Percentiles rank a stretch among this genome's conserved stretches.
Conservation (phyloP, 2,113 vertebrate genomes). For the Hypomesus transpacificus region DNA sequence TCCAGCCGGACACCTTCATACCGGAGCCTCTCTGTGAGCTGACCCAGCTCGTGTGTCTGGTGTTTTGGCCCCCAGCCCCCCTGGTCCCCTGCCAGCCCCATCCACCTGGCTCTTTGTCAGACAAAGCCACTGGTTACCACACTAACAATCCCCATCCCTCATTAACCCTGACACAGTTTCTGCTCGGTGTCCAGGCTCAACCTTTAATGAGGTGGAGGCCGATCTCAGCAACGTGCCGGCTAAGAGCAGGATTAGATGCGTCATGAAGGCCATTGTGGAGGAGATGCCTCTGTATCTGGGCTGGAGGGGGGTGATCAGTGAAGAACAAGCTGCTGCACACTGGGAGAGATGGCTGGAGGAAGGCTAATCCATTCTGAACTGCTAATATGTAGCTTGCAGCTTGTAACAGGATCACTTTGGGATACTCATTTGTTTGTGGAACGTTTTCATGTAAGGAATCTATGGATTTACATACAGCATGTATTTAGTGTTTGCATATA, state of each 20-base stretch:
- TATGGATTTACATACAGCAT: no score
- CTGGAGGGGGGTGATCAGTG: constrained; percentile 44
- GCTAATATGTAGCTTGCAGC: no score
- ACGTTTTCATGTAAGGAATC: neutral
- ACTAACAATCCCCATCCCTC: constrained; percentile 44
- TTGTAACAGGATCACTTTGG: neutral
- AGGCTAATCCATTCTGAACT: neutral
- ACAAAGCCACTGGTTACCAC: constrained; percentile 35
- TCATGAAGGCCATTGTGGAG: constrained; percentile 47
- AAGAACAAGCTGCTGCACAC: constrained; percentile 15
- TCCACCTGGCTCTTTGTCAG: constrained; percentile 16
- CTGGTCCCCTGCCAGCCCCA: constrained; percentile 1
- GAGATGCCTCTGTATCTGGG: constrained; percentile 22
- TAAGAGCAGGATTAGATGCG: constrained; percentile 52
- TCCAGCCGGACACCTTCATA: no score
- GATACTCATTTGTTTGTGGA: neutral
- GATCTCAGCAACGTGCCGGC: neutral
- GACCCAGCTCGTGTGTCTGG: no score
- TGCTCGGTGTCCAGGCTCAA: constrained; percentile 43
- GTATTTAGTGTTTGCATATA: no score
- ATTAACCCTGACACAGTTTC: constrained; percentile 30
- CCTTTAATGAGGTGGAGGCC: constrained; percentile 35
- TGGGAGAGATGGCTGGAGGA: constrained; percentile 38
- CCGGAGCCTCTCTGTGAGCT: no score
- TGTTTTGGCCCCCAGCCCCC: no score